Evolutionary conservation across 2,797 vertebrate species (phyloP).

Genomic region (Glossophaga mutica): DNA sequence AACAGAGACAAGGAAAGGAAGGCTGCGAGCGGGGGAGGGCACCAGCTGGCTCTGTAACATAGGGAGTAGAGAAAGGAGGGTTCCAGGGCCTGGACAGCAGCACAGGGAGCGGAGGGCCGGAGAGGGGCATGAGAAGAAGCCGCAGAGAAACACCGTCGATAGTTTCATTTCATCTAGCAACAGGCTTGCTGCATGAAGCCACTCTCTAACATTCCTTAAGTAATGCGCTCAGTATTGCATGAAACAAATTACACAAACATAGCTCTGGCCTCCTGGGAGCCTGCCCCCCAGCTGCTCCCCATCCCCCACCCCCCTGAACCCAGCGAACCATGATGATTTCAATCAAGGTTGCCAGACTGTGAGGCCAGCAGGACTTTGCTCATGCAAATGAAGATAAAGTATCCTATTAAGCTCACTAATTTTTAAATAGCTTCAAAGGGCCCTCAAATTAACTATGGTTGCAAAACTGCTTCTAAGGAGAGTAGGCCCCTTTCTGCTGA

Average conservation of each 20-base stretch:
- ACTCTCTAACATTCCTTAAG: background rate
- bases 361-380: background rate
- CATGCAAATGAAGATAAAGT: background rate
- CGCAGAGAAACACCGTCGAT: background rate
- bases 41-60: background rate
- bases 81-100: too few species aligned
- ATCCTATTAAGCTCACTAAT: background rate
- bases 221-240: background rate
- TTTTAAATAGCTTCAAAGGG: background rate
- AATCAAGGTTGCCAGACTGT: background rate
- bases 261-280: background rate
- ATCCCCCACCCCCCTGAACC: background rate
- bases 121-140: background rate
- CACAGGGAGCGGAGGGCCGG: background rate
- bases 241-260: background rate
- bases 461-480: background rate
- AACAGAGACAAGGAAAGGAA: background rate
- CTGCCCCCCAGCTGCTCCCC: background rate
- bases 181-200: background rate
- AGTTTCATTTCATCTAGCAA: background rate
- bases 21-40: background rate
- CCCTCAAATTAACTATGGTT: background rate
- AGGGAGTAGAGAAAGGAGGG: background rate
- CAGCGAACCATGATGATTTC: background rate
- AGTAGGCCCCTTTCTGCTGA: background rate